A percentile compares a stretch with the other conserved stretches of the same genome.
These are phyloP conservation scores for Acanthurus tractus DNA, from an alignment of 2,797 vertebrate species.

Conservation along the genomic window DNA sequence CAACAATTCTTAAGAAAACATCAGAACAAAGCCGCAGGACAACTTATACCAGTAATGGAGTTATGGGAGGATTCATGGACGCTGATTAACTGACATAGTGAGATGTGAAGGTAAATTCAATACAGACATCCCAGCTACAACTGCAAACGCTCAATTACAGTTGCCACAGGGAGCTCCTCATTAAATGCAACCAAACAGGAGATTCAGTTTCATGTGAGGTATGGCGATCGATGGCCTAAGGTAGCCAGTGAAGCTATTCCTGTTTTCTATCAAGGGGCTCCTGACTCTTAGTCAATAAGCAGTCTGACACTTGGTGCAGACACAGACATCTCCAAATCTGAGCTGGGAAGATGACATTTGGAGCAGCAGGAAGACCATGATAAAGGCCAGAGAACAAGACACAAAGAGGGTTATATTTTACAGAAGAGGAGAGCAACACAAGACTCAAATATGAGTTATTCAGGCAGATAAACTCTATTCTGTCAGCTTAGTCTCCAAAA, in stretches of 20 bases:
- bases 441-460: slow-evolving; percentile 23
- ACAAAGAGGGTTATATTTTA: slow-evolving; percentile 39
- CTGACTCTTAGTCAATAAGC: slow-evolving; percentile 71
- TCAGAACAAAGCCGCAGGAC: slow-evolving; percentile 37
- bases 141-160: slow-evolving; percentile 70
- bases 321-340: slow-evolving; percentile 64
- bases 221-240: slow-evolving; percentile 72
- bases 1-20: slow-evolving; percentile 18
- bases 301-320: slow-evolving; percentile 62
- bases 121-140: slow-evolving; percentile 65
- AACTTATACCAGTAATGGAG: slow-evolving; percentile 41
- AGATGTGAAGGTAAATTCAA: slow-evolving; percentile 67
- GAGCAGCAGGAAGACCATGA: slow-evolving; percentile 30
- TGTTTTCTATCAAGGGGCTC: slow-evolving; percentile 62
- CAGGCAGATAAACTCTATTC: background rate
- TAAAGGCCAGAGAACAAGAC: slow-evolving; percentile 44
- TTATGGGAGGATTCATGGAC: slow-evolving; percentile 42
- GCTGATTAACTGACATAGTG: slow-evolving; percentile 58
- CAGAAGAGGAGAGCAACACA: background rate
- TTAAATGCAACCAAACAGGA: slow-evolving; percentile 73
- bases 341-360: slow-evolving; percentile 40
- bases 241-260: slow-evolving; percentile 69
- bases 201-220: slow-evolving; percentile 76
- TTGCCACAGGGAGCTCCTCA: slow-evolving; percentile 69
- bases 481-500: slow-evolving; percentile 25